A percentile compares a stretch with the other conserved stretches of the same genome.
phyloP scores from a whole-genome alignment of 2,888 invertebrate species.

The Luperina testacea region DNA sequence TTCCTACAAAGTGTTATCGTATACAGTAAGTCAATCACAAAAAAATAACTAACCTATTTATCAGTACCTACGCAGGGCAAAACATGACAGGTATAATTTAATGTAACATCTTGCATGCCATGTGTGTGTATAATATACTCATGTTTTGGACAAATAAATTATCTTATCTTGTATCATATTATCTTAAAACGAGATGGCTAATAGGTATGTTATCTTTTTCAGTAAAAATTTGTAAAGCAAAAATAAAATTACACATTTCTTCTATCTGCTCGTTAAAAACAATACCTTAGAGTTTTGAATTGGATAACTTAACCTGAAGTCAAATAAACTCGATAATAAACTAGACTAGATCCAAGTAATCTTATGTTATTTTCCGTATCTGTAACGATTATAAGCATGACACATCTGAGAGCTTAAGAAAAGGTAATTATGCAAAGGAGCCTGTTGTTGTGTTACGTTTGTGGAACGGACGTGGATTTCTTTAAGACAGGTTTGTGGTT shows the following conservation, averaged over 20 bases:
- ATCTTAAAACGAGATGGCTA: no score
- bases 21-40: background rate
- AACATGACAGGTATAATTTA: no score
- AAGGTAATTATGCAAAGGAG: constrained; percentile 55
- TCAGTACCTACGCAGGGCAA: no score
- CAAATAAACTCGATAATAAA: constrained; percentile 14
- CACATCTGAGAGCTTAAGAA: constrained; percentile 47
- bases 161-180: no score
- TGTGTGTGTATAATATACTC: no score
- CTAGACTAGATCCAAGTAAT: constrained; percentile 26
- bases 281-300: background rate
- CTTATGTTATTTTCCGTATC: constrained; percentile 50
- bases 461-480: constrained; percentile 48
- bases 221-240: no score
- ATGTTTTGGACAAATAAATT: no score
- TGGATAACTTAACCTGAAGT: constrained; percentile 5
- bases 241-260: background rate
- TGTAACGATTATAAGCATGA: constrained; percentile 38
- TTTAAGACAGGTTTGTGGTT: constrained; percentile 38
- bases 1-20: no score
- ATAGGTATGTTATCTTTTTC: no score
- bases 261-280: background rate
- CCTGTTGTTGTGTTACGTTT: constrained; percentile 19
- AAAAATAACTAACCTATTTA: background rate
- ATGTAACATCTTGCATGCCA: no score